phyloP scores from a whole-genome alignment of 1,140 invertebrate genomes.

The Belonocnema kinseyi region DNA sequence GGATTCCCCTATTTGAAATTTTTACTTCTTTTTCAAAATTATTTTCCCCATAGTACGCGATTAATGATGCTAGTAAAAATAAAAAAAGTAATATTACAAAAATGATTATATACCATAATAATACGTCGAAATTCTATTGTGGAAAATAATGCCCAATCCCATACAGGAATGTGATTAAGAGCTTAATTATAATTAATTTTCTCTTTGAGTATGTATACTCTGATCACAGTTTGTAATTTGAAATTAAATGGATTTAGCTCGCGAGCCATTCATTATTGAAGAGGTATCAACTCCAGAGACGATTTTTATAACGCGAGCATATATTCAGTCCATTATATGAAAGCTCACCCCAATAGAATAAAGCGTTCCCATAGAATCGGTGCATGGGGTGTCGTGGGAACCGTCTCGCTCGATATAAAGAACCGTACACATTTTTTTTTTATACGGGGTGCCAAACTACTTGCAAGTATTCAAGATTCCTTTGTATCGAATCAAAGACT shows the following conservation, averaged over 20 bases:
- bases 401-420: constrained; percentile 65
- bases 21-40: no score
- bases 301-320: constrained; percentile 41
- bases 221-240: no score
- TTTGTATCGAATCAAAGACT: constrained; percentile 52
- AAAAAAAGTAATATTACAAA: no score
- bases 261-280: constrained; percentile 30
- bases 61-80: no score
- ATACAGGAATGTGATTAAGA: no score
- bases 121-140: neutral
- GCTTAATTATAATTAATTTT: no score
- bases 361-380: constrained; percentile 63
- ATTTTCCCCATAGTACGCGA: no score
- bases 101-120: no score
- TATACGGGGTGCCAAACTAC: constrained; percentile 46
- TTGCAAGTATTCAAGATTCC: constrained; percentile 54
- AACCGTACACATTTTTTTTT: constrained; percentile 55
- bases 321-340: constrained; percentile 47
- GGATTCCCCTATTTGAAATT: no score
- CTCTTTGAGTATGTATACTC: no score
- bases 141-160: neutral
- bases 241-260: no score
- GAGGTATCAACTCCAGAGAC: constrained; percentile 34
- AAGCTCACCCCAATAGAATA: constrained; percentile 62
- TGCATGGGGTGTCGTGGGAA: constrained; percentile 69